Percentiles rank a stretch among this genome's conserved stretches.
Evolutionary conservation across 2,113 vertebrate genomes (phyloP).

Genomic region (Scomber colias): DNA sequence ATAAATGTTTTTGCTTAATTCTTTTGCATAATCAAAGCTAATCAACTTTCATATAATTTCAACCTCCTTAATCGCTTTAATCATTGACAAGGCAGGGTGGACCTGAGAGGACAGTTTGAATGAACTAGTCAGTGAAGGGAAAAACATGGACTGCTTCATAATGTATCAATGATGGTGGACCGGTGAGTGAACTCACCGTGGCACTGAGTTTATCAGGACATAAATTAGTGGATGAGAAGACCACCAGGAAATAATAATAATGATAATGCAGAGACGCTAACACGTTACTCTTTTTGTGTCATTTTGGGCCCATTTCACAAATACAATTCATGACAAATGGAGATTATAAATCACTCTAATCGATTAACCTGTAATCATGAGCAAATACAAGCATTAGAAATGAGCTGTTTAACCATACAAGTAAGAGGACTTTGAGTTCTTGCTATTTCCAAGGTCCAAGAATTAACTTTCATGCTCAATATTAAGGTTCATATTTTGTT

Average conservation of each 20-base stretch:
- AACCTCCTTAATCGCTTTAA: constrained; percentile 76
- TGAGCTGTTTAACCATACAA: background rate
- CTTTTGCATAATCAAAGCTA: constrained; percentile 76
- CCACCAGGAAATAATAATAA: background rate
- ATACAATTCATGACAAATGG: background rate
- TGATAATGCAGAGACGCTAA: background rate
- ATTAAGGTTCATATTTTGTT: too few relatives aligned
- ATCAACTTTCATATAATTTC: constrained; percentile 75
- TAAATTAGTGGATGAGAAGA: constrained; percentile 54
- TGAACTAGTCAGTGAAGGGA: constrained; percentile 68
- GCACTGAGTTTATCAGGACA: constrained; percentile 54
- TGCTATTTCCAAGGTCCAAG: too few relatives aligned
- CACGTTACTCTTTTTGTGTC: constrained; percentile 6
- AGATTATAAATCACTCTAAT: constrained; percentile 6
- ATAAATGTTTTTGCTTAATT: constrained; percentile 62
- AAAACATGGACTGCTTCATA: constrained; percentile 70
- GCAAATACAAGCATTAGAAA: background rate
- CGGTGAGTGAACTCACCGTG: constrained; percentile 27
- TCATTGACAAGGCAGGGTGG: constrained; percentile 66
- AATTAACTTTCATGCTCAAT: too few relatives aligned
- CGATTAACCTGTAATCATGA: background rate
- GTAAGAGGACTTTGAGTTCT: too few relatives aligned
- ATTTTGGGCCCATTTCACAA: constrained; percentile 19
- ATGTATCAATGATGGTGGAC: constrained; percentile 62
- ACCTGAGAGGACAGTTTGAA: constrained; percentile 62